Base-by-base conservation (phyloP, 2,888 invertebrate species). In the Cephus rjabovi region DNA sequence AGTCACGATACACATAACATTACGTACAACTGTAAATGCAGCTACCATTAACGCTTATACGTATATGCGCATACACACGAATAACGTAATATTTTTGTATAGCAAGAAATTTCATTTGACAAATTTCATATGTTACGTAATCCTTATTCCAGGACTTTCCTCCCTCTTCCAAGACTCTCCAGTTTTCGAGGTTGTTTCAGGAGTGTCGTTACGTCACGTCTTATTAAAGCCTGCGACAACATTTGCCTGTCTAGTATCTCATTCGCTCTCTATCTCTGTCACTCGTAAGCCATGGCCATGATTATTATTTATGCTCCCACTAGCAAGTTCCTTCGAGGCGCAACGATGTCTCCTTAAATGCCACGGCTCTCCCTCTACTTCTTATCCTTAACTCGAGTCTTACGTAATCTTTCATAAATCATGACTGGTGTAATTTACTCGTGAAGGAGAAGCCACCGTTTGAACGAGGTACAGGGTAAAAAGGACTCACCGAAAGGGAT, bases 341-440 rank as follows among this genome's bases (percentile, higher is more conserved):
- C 69, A 23, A 56, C 56, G 56, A 56, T 23, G 56, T 56, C 56
- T 56, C 56, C 56, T 9, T 23, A 56, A 56, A 56, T 56, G 56
- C 56, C 23, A 1, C 23, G 56, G 70, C 77, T 40, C 68, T 30
- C 69, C 74, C 77, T 77, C 74, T 79, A 77, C 74, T 79, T 79
- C 79, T 77, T 79, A 77, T 75, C 73, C 33, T 71, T 69, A 56
- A 56, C 9, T 56, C 56, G 23, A 56, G 56, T 56, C 56, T 56
- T 80, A 75, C 83, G 83, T 83, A 81, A 82, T 77, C 82, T 81
- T 77, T 82, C 83, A 86, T 86, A 86, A 86, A 86, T 86, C 86
- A 84, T 23, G 23, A 79, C 80, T 79, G 80, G 77, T 79, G 83
- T 86, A 85, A 85, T 86, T 83, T 85, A 56, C 56, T 23, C 23